Evolutionary conservation across 2,113 vertebrate species (phyloP), one percentile per base, ranked within the genome.

Genomic region (Nymphicus hollandicus): DNA sequence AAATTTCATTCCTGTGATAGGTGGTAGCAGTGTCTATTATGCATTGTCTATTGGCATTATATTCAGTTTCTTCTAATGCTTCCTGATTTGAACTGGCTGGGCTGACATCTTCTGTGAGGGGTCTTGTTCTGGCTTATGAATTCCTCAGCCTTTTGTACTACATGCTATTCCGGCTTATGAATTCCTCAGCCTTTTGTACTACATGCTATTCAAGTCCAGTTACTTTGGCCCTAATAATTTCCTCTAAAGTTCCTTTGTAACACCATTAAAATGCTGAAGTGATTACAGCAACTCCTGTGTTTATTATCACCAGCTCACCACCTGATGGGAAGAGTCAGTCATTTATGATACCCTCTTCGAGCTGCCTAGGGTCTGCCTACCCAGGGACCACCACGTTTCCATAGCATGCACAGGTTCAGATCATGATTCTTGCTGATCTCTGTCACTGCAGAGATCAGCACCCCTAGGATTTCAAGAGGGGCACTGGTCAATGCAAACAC

Each of bases 101-200:
- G 80, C 69, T 96, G 94, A 89, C 83, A 93, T 95, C 88, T 88
- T 84, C 91, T 85, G 50, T 69, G 61, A 91, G 77, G 92, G 61
- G 84, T 68, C 86, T 92, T 95, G 91, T 89, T 92, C 8, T 0
- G 70, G 95, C 86, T 97, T 72, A 80, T 53, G 29, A 61, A 86
- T 95, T 94, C 88, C 83, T 92, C 86, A 86, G 89, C 78, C 74
- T 89, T 89, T 82, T 82, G 55, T 78, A 79, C 56, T 90, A 46
- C 70, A 61, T 16, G 41, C 50, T 86, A 22, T 89, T 92, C 8
- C 0, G 70, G 95, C 86, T 97, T 72, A 80, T 53, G 29, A 61
- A 86, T 95, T 94, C 88, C 83, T 92, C 86, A 86, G 89, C 78
- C 74, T 89, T 89, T 82, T 82, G 55, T 78, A 79, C 56, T 90